Evolutionary conservation across 1,140 invertebrate species (phyloP).

Genomic region (Drosophila obscura): DNA sequence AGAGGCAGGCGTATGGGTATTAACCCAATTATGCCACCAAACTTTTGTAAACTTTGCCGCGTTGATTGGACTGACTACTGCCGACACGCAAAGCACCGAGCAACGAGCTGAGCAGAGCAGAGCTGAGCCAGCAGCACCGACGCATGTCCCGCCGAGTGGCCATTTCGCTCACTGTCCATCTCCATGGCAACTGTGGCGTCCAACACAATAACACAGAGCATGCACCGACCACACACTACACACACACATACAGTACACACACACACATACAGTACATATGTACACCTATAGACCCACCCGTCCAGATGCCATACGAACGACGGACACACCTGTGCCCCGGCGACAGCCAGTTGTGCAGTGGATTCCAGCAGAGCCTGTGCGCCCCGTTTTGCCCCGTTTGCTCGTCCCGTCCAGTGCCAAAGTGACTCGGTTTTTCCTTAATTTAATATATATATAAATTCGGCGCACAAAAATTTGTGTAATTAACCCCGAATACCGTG

Average conservation of each 20-base stretch:
- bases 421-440: conserved; percentile 4
- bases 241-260: conserved; percentile 2
- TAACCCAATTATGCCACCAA: conserved; percentile 73
- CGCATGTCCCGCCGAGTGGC: conserved; percentile 45
- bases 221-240: conserved; percentile 59
- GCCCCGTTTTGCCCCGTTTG: conserved; percentile 12
- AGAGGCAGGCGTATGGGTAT: conserved; percentile 60
- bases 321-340: conserved; percentile 30
- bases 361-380: conserved; percentile 59
- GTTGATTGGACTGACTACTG: conserved; percentile 30
- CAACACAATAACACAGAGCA: conserved; percentile 80
- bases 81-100: conserved; percentile 50
- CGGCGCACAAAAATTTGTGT: conserved; percentile 40
- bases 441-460: conserved; percentile 17
- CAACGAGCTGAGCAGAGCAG: too few relatives aligned
- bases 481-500: conserved; percentile 22
- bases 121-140: conserved; percentile 21
- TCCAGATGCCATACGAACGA: not conserved
- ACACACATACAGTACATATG: not conserved
- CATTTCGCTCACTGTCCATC: conserved; percentile 36
- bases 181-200: conserved; percentile 66
- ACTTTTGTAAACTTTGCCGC: conserved; percentile 58
- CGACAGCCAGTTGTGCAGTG: conserved; percentile 61
- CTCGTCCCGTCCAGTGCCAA: conserved; percentile 21
- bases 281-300: not conserved